These are phyloP conservation scores for Hirtodrosophila histrioides DNA, from an alignment of 2,888 invertebrate genomes.

Conservation along the genomic window DNA sequence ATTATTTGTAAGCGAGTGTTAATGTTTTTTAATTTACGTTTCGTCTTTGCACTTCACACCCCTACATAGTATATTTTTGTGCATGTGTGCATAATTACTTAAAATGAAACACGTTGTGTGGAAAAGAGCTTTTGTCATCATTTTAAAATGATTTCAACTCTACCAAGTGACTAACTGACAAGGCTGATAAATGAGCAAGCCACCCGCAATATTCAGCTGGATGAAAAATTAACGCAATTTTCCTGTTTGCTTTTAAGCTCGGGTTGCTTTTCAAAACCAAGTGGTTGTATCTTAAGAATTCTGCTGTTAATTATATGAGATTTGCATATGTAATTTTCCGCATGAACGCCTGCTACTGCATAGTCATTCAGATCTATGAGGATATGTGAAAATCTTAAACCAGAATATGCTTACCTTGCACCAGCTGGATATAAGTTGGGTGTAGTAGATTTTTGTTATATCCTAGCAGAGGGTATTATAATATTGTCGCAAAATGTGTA, in stretches of 20 bases:
- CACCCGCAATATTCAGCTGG: background rate
- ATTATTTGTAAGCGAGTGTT: conserved; percentile 69
- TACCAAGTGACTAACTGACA: conserved; percentile 45
- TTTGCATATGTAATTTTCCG: conserved; percentile 68
- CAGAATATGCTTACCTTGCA: background rate
- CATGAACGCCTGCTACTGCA: conserved; percentile 27
- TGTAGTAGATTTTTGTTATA: too few relatives aligned
- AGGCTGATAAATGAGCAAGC: conserved; percentile 65
- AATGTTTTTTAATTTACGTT: conserved; percentile 61
- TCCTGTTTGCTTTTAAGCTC: conserved; percentile 49
- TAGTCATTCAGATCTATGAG: conserved; percentile 12
- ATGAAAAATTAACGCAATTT: conserved; percentile 62
- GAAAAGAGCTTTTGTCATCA: conserved; percentile 68
- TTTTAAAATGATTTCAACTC: conserved; percentile 71
- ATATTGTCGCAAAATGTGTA: too few relatives aligned
- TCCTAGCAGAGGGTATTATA: too few relatives aligned
- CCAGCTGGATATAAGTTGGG: too few relatives aligned
- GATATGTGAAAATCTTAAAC: background rate
- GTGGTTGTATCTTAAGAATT: conserved; percentile 18
- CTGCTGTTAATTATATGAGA: conserved; percentile 56
- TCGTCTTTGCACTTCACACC: background rate
- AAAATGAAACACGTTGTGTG: conserved; percentile 40
- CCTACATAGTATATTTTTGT: background rate
- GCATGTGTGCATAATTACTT: conserved; percentile 62
- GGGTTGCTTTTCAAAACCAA: background rate